Percentiles rank a stretch among this genome's conserved stretches.
phyloP scores from a whole-genome alignment of 2,797 vertebrate genomes.

The Hipposideros larvatus region DNA sequence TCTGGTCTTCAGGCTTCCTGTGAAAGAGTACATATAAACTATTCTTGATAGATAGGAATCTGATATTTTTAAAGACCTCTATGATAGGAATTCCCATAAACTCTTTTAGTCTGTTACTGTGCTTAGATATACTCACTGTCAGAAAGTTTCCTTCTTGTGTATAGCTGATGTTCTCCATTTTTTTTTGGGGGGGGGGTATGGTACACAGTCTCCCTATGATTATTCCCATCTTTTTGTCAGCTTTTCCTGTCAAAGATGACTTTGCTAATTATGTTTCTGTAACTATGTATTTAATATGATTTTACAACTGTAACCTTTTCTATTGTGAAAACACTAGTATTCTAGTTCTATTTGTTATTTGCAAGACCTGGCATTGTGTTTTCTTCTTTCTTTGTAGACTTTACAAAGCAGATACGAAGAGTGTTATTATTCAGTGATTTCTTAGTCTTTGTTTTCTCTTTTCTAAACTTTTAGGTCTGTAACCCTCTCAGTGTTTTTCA shows the following conservation, averaged over 20 bases:
- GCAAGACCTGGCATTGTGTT: neutral
- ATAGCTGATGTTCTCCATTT: neutral
- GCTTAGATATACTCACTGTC: slow-evolving; percentile 39
- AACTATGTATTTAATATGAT: neutral
- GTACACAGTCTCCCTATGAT: neutral
- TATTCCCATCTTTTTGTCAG: slow-evolving; percentile 32
- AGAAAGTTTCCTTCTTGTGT: neutral
- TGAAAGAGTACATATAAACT: neutral
- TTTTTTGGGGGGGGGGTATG: neutral
- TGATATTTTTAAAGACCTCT: slow-evolving; percentile 46
- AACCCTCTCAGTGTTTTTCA: slow-evolving; percentile 39
- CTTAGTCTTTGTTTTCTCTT: slow-evolving; percentile 47
- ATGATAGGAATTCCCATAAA: slow-evolving; percentile 25
- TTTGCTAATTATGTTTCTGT: slow-evolving; percentile 33
- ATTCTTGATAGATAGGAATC: slow-evolving; percentile 5
- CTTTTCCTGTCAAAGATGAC: slow-evolving; percentile 26
- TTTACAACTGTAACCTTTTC: slow-evolving; percentile 14
- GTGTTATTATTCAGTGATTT: slow-evolving; percentile 26
- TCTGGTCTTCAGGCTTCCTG: neutral
- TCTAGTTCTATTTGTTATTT: neutral
- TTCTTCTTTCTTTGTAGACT: neutral
- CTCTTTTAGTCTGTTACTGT: neutral
- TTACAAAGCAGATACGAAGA: neutral
- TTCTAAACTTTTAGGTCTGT: slow-evolving; percentile 23
- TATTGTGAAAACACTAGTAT: neutral